Conservation (phyloP, 2,888 invertebrate genomes). For the Monoplex corrugatus region DNA sequence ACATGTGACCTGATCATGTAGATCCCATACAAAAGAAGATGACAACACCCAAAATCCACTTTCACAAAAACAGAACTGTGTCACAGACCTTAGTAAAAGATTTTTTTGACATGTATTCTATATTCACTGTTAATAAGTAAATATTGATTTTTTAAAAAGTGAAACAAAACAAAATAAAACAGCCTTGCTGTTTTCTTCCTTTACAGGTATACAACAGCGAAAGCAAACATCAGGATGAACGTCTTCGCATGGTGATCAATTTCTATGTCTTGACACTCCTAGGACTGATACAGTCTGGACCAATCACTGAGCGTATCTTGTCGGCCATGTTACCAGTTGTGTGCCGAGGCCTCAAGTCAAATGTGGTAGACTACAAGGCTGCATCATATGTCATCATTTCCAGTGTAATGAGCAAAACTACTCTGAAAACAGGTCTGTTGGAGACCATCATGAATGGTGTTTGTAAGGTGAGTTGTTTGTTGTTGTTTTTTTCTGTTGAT, state of each 20-base stretch:
- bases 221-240: slow-evolving; percentile 42
- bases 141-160: too few relatives aligned
- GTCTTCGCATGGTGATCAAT: slow-evolving; percentile 88
- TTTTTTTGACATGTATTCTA: too few relatives aligned
- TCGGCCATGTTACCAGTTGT: slow-evolving; percentile 88
- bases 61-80: too few relatives aligned
- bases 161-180: too few relatives aligned
- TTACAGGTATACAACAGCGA: slow-evolving; percentile 13
- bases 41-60: too few relatives aligned
- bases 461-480: slow-evolving; percentile 81
- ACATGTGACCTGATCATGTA: too few relatives aligned
- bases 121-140: too few relatives aligned
- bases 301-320: slow-evolving; percentile 85
- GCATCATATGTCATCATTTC: slow-evolving; percentile 89
- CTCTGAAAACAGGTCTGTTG: slow-evolving; percentile 84
- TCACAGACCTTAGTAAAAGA: too few relatives aligned
- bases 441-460: slow-evolving; percentile 86
- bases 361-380: slow-evolving; percentile 87
- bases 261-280: slow-evolving; percentile 90
- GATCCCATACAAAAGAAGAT: too few relatives aligned
- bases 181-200: background rate
- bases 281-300: slow-evolving; percentile 84
- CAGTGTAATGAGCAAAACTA: slow-evolving; percentile 87
- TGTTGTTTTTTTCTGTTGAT: background rate
- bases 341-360: slow-evolving; percentile 88